Evolutionary conservation across 1,140 invertebrate genomes (phyloP), one percentile per base, ranked within the genome.

Genomic region (Epicauta chinensis): DNA sequence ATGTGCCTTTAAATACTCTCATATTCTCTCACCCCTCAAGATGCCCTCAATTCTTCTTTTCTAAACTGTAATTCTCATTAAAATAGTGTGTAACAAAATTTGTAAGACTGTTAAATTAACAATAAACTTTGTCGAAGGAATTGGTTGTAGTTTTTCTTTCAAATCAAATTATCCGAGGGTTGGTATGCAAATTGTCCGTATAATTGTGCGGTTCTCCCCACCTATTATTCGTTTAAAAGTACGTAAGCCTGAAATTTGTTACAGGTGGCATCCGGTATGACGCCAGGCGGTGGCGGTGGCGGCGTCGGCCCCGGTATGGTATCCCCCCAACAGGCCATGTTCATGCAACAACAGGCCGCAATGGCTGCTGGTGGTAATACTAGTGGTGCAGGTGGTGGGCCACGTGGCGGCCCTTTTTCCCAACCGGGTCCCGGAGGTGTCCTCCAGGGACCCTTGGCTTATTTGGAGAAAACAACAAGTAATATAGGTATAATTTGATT

Each of bases 391-490:
- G 23, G 4, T 2, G 7, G 4, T 7, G 68, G 64, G 44, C 61
- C 32, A 53, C 66, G 66, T 16, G 74, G 23, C 7, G 72, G 36
- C 58, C 71, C 45, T 72, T 78, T 71, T 62, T 43, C 63, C 34
- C 68, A 68, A 53, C 64, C 63, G 57, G 66, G 67, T 55, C 70
- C 73, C 2, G 73, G 72, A 2, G 71, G 73, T 3, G 72, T 81
- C 5, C 71, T 86, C 32, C 85, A 86, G 61, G 84, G 84, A 11
- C 86, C 86, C 11, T 73, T 87, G 16, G 85, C 85, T 2, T 88
- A 83, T 67, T 72, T 89, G 44, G 86, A 89, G 75, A 87, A 88
- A 73, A 88, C 85, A 48, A 85, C 86, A 51, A 86, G 83, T 66
- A 87, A 86, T 74, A 89, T 89, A 77, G 86, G 86, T 77, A 68